Base-by-base conservation (phyloP, 2,888 invertebrate species). In the Pegoplata infirma region DNA sequence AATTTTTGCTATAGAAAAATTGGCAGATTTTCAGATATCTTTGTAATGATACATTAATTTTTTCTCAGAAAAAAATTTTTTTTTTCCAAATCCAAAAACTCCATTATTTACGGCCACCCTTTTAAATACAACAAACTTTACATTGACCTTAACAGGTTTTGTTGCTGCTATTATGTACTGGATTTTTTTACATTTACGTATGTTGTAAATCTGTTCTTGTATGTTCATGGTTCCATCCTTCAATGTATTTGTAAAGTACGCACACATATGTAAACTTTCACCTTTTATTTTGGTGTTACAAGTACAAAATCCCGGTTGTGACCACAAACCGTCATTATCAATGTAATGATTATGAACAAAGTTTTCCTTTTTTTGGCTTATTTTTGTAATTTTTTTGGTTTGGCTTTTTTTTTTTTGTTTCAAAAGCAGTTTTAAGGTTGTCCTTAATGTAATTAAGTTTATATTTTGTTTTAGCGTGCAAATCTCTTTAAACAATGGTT, bases 111-210 rank as follows among this genome's bases (percentile, higher is more conserved):
- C n/a, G 36, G 36, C n/a, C 36, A 40, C 36, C n/a, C 23, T 47
- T 12, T 17, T 47, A 66, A 66, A 19, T 44, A 53, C 55, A 51
- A 68, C 44, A 64, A 36, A 58, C 40, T 73, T 68, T 58, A 58
- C 67, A 73, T 77, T 77, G 77, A 72, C 68, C 67, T 77, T 77
- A 77, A 72, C 77, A 77, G 68, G n/a, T n/a, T 58, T 56, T 67
- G 46, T 56, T 67, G 28, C 19, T 66, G n/a, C 46, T 58, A 49
- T 68, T 23, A 32, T 40, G 14, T 25, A n/a, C 40, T 25, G 19
- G 17, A 1, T 55, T 49, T 12, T 58, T 10, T 49, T 25, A 5
- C 17, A 16, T 17, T 19, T 55, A 17, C 32, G 16, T 55, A 12
- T 12, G 36, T 53, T n/a, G n/a, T n/a, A n/a, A n/a, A n/a, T n/a